Evolutionary conservation across 2,888 invertebrate genomes (phyloP).

Genomic region (Drosophila leonis): DNA sequence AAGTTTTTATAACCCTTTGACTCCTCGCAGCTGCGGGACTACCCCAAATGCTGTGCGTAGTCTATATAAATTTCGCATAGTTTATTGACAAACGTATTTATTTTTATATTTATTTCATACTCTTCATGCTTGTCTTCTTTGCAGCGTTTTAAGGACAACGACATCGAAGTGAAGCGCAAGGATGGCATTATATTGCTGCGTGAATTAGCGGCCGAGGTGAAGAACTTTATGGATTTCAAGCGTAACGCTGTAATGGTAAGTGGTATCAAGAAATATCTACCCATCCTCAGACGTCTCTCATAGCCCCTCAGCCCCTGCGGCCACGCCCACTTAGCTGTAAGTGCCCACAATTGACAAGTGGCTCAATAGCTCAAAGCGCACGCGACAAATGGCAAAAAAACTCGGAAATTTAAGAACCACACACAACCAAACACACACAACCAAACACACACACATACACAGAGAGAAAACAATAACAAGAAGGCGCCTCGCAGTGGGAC

Average conservation of each 20-base stretch:
- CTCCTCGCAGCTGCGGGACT: constrained; percentile 1
- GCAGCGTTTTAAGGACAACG: constrained; percentile 93
- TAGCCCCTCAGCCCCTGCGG: not conserved
- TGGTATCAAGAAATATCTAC: constrained; percentile 51
- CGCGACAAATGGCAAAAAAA: constrained; percentile 34
- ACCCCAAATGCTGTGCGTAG: constrained; percentile 21
- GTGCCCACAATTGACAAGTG: constrained; percentile 69
- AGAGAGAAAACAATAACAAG: constrained; percentile 50
- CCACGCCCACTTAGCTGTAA: constrained; percentile 21
- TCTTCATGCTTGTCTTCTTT: constrained; percentile 66
- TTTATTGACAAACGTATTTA: constrained; percentile 60
- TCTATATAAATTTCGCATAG: constrained; percentile 62
- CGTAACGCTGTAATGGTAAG: constrained; percentile 96
- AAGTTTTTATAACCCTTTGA: constrained; percentile 62
- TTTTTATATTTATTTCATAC: constrained; percentile 13
- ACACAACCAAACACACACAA: constrained; percentile 20
- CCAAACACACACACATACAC: constrained; percentile 22
- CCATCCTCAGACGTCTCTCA: not conserved
- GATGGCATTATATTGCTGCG: constrained; percentile 94
- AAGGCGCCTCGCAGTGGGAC: constrained; percentile 44
- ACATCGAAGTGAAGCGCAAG: constrained; percentile 92
- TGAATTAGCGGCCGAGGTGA: constrained; percentile 95
- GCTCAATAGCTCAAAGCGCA: constrained; percentile 73
- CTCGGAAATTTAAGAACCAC: constrained; percentile 53
- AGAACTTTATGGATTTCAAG: constrained; percentile 97